Conservation (phyloP, 2,888 invertebrate genomes). For the Crioceris asparagi region DNA sequence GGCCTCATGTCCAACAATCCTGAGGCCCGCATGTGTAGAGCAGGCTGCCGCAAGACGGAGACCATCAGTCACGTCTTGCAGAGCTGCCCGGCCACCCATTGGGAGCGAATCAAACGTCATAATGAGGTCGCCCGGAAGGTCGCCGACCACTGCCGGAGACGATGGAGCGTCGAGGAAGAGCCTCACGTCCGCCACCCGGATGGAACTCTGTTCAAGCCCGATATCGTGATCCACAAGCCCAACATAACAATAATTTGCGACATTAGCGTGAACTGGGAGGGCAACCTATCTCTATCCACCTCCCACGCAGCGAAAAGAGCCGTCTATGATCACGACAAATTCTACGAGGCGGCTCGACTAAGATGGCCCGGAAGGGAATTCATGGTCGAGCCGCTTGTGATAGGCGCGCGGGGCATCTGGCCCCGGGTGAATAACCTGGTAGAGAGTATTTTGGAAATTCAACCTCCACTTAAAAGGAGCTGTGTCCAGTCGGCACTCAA, state of each 20-base stretch:
- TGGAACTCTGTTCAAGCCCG: slow-evolving; percentile 19
- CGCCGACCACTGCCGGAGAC: slow-evolving; percentile 4
- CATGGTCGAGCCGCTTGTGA: background rate
- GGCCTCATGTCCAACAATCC: slow-evolving; percentile 8
- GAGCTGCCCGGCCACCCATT: slow-evolving; percentile 11
- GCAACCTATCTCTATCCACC: background rate
- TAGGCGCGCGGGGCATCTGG: slow-evolving; percentile 22
- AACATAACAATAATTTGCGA: slow-evolving; percentile 2
- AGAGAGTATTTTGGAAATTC: background rate
- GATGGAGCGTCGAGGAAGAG: slow-evolving; percentile 16
- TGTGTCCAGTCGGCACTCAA: background rate
- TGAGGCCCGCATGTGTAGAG: slow-evolving; percentile 10
- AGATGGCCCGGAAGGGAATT: background rate
- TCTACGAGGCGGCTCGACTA: slow-evolving; percentile 14
- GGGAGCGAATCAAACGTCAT: slow-evolving; percentile 13
- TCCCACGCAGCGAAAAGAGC: slow-evolving; percentile 2
- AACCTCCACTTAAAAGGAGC: background rate
- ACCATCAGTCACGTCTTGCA: slow-evolving; percentile 12
- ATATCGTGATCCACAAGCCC: slow-evolving; percentile 5
- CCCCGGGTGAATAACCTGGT: slow-evolving; percentile 11
- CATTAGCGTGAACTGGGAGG: slow-evolving; percentile 11
- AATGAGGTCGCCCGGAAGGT: slow-evolving; percentile 10
- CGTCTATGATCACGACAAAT: slow-evolving; percentile 14
- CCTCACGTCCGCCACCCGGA: slow-evolving; percentile 16
- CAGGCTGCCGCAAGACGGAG: slow-evolving; percentile 13